These are phyloP conservation scores for Sebastes steindachneri DNA, from an alignment of 2,797 vertebrate genomes.

Conservation along the genomic window DNA sequence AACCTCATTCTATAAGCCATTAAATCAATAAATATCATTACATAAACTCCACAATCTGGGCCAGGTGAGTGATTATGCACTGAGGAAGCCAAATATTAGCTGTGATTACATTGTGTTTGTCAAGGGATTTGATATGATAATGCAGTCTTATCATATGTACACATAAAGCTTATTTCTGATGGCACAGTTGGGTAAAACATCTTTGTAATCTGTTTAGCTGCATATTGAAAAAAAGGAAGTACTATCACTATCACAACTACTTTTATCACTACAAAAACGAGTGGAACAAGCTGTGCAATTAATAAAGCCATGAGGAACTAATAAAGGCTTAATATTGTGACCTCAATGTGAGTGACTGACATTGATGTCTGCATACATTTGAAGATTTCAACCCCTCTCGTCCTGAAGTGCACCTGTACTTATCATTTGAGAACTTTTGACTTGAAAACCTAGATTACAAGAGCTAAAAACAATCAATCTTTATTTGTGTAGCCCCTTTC, in stretches of 20 bases:
- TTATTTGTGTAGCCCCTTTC: too few species aligned
- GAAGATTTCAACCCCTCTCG: too few species aligned
- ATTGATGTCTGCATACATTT: too few species aligned
- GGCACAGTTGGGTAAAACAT: neutral
- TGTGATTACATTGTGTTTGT: slow-evolving; percentile 19
- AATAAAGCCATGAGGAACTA: neutral
- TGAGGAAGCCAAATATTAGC: slow-evolving; percentile 24
- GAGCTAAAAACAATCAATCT: too few species aligned
- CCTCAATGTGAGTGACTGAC: neutral
- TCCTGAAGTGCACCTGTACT: too few species aligned
- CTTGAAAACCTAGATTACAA: too few species aligned
- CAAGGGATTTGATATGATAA: slow-evolving; percentile 4
- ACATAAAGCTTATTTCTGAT: neutral
- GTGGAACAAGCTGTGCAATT: neutral
- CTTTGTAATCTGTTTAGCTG: neutral
- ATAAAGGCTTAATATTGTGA: neutral
- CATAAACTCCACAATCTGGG: neutral
- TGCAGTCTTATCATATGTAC: neutral
- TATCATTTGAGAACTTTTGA: too few species aligned
- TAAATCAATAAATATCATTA: neutral
- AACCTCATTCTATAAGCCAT: neutral
- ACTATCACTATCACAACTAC: neutral
- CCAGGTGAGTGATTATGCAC: neutral
- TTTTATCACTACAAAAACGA: neutral
- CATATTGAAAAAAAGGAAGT: neutral